Evolutionary conservation across 2,113 vertebrate species (phyloP), one percentile per base, ranked within the genome.

Genomic region (Paralichthys olivaceus): DNA sequence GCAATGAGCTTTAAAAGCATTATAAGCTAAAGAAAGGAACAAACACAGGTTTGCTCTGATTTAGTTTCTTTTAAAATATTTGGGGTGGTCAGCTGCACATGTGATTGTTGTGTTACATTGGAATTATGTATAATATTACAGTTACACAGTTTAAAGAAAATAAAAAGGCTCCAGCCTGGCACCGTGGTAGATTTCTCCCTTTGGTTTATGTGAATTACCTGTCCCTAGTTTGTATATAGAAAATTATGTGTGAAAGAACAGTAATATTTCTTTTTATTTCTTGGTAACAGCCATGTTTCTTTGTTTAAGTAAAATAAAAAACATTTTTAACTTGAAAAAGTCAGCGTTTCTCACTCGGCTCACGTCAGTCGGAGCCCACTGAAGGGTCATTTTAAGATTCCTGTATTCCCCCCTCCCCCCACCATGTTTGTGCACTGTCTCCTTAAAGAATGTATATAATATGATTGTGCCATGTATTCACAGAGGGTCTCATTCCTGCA

Each of bases 101-200:
- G 73, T 95, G 91, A 93, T 93, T 87, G 90, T 94, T 87, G 92
- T 93, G 94, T 95, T 95, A 95, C 94, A 94, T 93, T 93, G 81
- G 87, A 91, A 89, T 93, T 88, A 91, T 95, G 92, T 96, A 94
- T 93, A 90, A 84, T 75, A 74, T 79, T 89, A 71, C 75, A 85
- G 93, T 83, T 61, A 66, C 28, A 91, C 91, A 94, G 82, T 65
- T 60, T 26, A 64, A 56, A 76, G 45, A 34, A 88, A 15, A 65
- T 88, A n/a, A 60, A 72, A 73, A 69, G 93, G 93, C 92, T 94
- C 83, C 75, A 94, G 94, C 93, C 94, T 95, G 89, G 90, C 95
- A 95, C 94, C 94, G 96, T 96, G 95, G 94, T 96, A 94, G 94
- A 70, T 87, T 85, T 88, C 90, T 87, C 93, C 92, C 90, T 92